A percentile compares a stretch with the other conserved stretches of the same genome.
These are phyloP conservation scores for Apotomis turbidana DNA, from an alignment of 2,888 invertebrate genomes.

Conservation along the genomic window DNA sequence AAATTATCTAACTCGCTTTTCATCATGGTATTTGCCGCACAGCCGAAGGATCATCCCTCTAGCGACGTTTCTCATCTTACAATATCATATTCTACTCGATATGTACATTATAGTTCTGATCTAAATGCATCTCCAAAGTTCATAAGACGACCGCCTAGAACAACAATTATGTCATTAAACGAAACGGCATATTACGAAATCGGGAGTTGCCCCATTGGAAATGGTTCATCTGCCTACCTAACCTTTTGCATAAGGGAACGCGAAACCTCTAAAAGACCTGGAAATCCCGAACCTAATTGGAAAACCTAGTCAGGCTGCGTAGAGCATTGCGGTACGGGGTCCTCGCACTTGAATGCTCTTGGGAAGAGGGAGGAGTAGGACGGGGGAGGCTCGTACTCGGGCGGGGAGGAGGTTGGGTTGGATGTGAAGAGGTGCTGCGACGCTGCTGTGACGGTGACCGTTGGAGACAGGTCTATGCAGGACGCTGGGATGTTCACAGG, in stretches of 20 bases:
- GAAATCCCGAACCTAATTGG: slow-evolving; percentile 18
- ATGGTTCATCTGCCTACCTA: too few species aligned
- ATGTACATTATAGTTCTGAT: too few species aligned
- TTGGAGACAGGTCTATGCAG: slow-evolving; percentile 76
- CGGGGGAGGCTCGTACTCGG: slow-evolving; percentile 87
- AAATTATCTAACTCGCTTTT: too few species aligned
- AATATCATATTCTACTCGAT: too few species aligned
- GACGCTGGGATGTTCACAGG: slow-evolving; percentile 76
- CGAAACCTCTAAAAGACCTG: slow-evolving; percentile 3
- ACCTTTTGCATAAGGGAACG: neutral
- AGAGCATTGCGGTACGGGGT: slow-evolving; percentile 77
- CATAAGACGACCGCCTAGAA: too few species aligned
- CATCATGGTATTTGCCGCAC: too few species aligned
- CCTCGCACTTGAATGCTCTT: slow-evolving; percentile 74
- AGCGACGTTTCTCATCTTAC: too few species aligned
- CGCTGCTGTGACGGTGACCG: slow-evolving; percentile 71
- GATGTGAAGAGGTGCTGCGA: slow-evolving; percentile 71
- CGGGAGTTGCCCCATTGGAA: too few species aligned
- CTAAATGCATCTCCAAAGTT: too few species aligned
- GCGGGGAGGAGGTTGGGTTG: slow-evolving; percentile 75
- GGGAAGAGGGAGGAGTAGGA: slow-evolving; percentile 88
- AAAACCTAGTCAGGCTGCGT: slow-evolving; percentile 35
- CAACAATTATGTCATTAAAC: too few species aligned
- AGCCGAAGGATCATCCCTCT: too few species aligned
- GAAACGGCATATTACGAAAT: too few species aligned